These are phyloP conservation scores for Zosterops japonicus DNA, from an alignment of 2,113 vertebrate genomes.

Conservation along the genomic window DNA sequence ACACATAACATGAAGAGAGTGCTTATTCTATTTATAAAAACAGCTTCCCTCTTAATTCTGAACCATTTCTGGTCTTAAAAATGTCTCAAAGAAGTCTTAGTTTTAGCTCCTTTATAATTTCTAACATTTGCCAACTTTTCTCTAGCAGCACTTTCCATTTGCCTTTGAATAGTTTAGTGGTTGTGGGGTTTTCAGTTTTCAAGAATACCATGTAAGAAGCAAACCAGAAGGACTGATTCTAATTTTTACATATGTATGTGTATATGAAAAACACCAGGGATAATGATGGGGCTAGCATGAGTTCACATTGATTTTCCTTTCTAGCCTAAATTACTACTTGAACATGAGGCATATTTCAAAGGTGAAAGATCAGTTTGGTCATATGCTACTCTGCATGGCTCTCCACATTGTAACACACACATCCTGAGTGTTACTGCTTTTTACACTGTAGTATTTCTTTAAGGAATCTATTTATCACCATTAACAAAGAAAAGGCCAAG, in stretches of 20 bases:
- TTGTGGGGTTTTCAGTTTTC: not conserved
- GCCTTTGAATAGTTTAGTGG: not conserved
- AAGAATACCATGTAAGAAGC: not conserved
- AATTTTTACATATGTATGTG: not conserved
- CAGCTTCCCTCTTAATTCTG: not conserved
- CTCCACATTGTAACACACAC: not conserved
- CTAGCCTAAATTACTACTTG: not conserved
- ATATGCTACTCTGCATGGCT: not conserved
- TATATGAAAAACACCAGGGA: not conserved
- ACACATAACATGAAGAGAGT: not conserved
- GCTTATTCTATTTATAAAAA: not conserved
- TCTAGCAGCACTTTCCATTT: not conserved
- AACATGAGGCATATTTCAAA: not conserved
- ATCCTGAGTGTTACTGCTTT: not conserved
- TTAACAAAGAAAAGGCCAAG: constrained; percentile 40
- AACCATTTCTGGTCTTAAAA: not conserved
- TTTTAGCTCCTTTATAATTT: not conserved
- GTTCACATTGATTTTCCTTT: not conserved
- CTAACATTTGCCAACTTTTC: not conserved
- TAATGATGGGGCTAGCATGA: not conserved
- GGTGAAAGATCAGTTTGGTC: not conserved
- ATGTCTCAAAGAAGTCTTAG: not conserved
- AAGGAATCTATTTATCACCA: constrained; percentile 22
- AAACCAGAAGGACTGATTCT: not conserved
- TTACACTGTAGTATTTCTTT: not conserved